phyloP scores from a whole-genome alignment of 2,888 invertebrate species.

The Andrena flavipes region DNA sequence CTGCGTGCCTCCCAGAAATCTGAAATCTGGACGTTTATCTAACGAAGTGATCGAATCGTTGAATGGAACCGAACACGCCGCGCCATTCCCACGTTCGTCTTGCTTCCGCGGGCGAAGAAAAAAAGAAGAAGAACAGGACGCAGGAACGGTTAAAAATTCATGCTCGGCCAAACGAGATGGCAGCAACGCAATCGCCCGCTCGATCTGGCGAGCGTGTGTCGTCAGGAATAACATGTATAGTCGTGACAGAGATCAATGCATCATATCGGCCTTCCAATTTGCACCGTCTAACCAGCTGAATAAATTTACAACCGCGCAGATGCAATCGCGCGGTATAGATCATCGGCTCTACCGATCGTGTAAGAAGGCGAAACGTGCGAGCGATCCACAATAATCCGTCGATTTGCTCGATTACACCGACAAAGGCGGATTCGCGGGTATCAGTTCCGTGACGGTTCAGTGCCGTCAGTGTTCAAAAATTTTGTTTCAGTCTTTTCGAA shows the following conservation, averaged over 20 bases:
- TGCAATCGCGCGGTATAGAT: conserved; percentile 47
- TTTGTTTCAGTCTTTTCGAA: too few relatives aligned
- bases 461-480: too few relatives aligned
- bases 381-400: conserved; percentile 42
- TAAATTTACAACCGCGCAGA: conserved; percentile 31
- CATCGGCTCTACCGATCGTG: conserved; percentile 33
- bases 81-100: conserved; percentile 35
- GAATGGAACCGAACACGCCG: conserved; percentile 11
- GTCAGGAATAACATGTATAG: neutral
- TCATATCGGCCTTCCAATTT: conserved; percentile 45
- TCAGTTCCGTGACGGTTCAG: neutral
- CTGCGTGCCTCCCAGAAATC: neutral
- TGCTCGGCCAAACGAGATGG: neutral
- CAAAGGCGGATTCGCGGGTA: neutral
- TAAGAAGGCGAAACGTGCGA: conserved; percentile 25
- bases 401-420: conserved; percentile 42
- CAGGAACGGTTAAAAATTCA: neutral
- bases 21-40: conserved; percentile 40
- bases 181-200: neutral
- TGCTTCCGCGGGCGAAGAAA: neutral
- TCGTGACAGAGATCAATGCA: conserved; percentile 25
- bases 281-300: conserved; percentile 37
- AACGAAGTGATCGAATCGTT: conserved; percentile 25
- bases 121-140: neutral
- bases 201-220: neutral